phyloP scores from a whole-genome alignment of 2,113 vertebrate genomes.

The Oriolus oriolus region DNA sequence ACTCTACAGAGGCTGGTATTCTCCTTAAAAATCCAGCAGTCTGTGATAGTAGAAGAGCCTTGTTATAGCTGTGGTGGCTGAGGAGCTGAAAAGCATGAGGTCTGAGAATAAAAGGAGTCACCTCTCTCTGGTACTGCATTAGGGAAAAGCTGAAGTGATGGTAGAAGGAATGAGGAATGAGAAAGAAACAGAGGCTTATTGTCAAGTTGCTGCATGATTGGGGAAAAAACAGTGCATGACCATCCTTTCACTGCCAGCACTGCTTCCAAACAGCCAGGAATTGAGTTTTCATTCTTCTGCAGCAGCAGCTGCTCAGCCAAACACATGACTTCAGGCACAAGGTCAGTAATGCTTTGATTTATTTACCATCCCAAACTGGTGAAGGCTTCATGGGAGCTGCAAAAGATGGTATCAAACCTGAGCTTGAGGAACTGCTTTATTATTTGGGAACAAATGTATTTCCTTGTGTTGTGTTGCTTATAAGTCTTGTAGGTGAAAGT shows the following conservation, averaged over 20 bases:
- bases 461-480: background rate
- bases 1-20: slow-evolving; percentile 13
- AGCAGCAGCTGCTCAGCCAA: background rate
- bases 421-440: background rate
- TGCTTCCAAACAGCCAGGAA: background rate
- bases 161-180: background rate
- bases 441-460: background rate
- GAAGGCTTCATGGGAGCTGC: background rate
- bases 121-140: background rate
- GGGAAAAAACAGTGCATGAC: background rate
- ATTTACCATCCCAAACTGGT: background rate
- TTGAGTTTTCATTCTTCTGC: background rate
- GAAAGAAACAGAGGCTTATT: background rate
- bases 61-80: background rate
- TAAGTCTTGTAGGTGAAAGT: background rate
- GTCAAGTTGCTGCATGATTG: background rate
- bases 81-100: background rate
- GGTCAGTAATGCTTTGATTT: background rate
- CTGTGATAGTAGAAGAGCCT: background rate
- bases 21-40: slow-evolving; percentile 11
- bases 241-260: background rate
- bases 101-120: background rate
- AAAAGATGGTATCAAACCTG: background rate
- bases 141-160: background rate
- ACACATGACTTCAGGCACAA: background rate